Conservation (phyloP, 2,113 vertebrate genomes). For the Ancistrus triradiatus region DNA sequence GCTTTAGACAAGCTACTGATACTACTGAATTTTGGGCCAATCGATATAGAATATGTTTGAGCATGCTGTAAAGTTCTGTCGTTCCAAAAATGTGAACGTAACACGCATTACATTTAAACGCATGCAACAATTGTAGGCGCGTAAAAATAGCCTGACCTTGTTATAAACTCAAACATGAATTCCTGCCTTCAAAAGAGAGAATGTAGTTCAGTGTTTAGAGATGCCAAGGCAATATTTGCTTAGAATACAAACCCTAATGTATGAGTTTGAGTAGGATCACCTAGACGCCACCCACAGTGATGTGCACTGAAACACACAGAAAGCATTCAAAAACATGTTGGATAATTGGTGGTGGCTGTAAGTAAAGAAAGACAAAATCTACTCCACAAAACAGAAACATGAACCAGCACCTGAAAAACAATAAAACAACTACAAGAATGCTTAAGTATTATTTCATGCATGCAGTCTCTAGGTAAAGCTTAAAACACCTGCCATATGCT, state of each 20-base stretch:
- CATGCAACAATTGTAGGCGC: background rate
- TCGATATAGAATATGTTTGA: no score
- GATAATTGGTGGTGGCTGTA: background rate
- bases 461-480: background rate
- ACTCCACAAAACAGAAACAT: no score
- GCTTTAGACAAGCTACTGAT: no score
- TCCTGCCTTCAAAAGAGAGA: slow-evolving; percentile 29
- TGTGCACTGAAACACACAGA: slow-evolving; percentile 35
- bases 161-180: slow-evolving; percentile 30
- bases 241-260: slow-evolving; percentile 43
- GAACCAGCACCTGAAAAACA: no score
- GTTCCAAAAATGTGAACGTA: slow-evolving; percentile 7
- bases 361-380: background rate
- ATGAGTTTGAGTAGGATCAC: slow-evolving; percentile 42
- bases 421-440: no score
- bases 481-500: slow-evolving; percentile 7
- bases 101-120: background rate
- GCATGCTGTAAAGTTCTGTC: no score
- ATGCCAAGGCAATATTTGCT: slow-evolving; percentile 45
- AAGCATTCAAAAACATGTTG: slow-evolving; percentile 8
- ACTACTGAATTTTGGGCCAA: no score
- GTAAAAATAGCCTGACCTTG: slow-evolving; percentile 36
- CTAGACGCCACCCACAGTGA: slow-evolving; percentile 40
- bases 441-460: background rate
- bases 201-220: slow-evolving; percentile 42